These are phyloP conservation scores for Agrenia bidenticulata DNA, from an alignment of 2,888 invertebrate species.

Conservation along the genomic window DNA sequence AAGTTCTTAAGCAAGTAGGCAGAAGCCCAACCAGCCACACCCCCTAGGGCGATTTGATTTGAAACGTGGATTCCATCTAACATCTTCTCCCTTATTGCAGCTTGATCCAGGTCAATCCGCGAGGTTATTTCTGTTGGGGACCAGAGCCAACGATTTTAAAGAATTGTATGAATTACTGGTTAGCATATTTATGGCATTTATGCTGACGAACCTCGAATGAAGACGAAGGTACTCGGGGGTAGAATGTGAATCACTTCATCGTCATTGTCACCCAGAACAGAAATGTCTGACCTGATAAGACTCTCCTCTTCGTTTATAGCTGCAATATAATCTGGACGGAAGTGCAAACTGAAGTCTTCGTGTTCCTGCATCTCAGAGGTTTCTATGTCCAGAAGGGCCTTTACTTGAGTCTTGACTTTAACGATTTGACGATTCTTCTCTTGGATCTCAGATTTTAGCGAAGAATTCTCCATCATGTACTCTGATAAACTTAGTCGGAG, in stretches of 20 bases:
- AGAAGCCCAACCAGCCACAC: slow-evolving; percentile 30
- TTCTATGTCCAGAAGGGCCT: neutral
- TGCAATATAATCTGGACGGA: too few species aligned
- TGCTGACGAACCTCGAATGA: slow-evolving; percentile 7
- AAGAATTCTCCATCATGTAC: neutral
- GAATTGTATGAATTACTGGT: neutral
- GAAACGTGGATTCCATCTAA: slow-evolving; percentile 25
- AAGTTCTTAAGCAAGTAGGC: slow-evolving; percentile 40
- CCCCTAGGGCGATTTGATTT: slow-evolving; percentile 33
- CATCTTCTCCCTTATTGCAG: slow-evolving; percentile 18
- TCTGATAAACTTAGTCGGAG: neutral
- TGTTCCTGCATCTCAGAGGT: neutral
- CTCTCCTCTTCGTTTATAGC: neutral
- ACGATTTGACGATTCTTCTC: neutral
- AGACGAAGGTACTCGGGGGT: neutral
- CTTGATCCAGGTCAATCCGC: slow-evolving; percentile 35
- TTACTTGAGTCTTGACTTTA: neutral
- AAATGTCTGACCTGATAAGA: neutral
- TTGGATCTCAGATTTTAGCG: neutral
- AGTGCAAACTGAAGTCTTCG: too few species aligned
- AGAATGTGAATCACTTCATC: neutral
- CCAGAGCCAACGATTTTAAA: neutral
- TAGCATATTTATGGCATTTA: neutral
- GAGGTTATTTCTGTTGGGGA: slow-evolving; percentile 25
- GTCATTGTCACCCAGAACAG: neutral